Percentiles rank a stretch among this genome's conserved stretches.
phyloP scores from a whole-genome alignment of 2,797 vertebrate species.

The Basileuterus tristriatus region DNA sequence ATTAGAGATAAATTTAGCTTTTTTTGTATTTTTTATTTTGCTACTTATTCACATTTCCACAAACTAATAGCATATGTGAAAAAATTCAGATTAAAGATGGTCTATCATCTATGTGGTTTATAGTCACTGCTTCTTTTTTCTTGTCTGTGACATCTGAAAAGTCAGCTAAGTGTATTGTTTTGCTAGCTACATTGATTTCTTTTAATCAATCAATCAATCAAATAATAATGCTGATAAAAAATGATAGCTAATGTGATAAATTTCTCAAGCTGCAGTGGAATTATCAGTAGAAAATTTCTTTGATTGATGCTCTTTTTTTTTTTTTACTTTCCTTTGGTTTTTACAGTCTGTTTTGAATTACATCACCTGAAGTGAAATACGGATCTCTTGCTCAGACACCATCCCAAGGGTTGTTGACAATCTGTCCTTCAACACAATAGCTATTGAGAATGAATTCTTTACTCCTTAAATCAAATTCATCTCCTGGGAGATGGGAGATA shows the following conservation, averaged over 20 bases:
- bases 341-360: not conserved
- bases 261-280: not conserved
- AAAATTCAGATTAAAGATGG: not conserved
- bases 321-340: not conserved
- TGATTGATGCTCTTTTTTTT: not conserved
- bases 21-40: not conserved
- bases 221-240: not conserved
- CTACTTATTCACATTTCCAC: not conserved
- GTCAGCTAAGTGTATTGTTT: not conserved
- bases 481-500: not conserved
- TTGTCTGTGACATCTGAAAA: not conserved
- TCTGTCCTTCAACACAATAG: not conserved
- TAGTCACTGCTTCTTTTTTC: not conserved
- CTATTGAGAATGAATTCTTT: constrained; percentile 1
- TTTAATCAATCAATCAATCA: not conserved
- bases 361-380: not conserved
- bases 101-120: not conserved
- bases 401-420: not conserved
- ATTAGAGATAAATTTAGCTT: not conserved
- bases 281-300: not conserved
- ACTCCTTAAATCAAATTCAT: not conserved
- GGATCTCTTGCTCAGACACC: not conserved
- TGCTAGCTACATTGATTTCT: not conserved
- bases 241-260: not conserved
- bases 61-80: not conserved